These are phyloP conservation scores for Vidua chalybeata DNA, from an alignment of 2,113 vertebrate genomes.

Conservation along the genomic window DNA sequence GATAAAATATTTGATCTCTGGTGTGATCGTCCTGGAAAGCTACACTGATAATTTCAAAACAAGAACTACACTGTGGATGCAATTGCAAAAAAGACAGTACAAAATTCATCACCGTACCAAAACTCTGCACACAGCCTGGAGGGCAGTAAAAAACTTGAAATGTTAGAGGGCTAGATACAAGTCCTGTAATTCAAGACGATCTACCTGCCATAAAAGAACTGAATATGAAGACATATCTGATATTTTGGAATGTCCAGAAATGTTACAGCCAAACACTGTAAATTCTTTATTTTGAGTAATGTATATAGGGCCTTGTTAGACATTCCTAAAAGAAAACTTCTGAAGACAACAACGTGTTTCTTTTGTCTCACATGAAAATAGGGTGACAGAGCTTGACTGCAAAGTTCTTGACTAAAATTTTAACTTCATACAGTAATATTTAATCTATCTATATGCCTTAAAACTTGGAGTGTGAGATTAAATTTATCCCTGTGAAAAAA, in stretches of 20 bases:
- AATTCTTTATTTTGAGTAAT: constrained; percentile 8
- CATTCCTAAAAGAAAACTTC: background rate
- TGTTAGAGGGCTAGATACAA: background rate
- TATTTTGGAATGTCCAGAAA: constrained; percentile 20
- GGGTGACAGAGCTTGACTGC: background rate
- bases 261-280: background rate
- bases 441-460: background rate
- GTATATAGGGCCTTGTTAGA: background rate
- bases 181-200: constrained; percentile 25
- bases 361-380: constrained; percentile 10
- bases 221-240: background rate
- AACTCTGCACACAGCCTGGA: background rate
- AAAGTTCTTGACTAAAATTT: background rate
- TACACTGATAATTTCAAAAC: constrained; percentile 6
- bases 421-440: background rate
- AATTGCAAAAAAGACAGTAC: constrained; percentile 23
- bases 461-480: background rate
- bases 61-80: constrained; percentile 28
- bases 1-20: constrained; percentile 37
- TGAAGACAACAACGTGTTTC: background rate
- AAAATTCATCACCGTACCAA: background rate
- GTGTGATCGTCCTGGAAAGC: constrained; percentile 27
- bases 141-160: constrained; percentile 22
- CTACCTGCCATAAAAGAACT: background rate
- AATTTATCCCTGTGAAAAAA: background rate